Evolutionary conservation across 2,113 vertebrate species (phyloP).

Genomic region (Elanoides forficatus): DNA sequence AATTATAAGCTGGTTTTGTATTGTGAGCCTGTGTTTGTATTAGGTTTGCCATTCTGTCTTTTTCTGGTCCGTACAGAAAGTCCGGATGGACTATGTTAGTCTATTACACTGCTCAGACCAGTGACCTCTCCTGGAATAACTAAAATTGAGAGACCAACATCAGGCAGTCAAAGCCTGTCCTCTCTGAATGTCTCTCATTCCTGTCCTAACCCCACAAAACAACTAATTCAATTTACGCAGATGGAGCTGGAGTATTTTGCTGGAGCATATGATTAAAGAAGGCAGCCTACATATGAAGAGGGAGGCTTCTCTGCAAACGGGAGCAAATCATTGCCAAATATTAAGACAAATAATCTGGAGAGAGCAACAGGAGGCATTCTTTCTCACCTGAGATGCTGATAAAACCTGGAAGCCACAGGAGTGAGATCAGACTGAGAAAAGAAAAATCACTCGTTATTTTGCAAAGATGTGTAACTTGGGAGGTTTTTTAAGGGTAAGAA

Average conservation of each 20-base stretch:
- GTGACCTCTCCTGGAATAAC: not conserved
- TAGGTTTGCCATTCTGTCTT: not conserved
- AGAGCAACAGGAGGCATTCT: slow-evolving; percentile 39
- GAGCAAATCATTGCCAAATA: not conserved
- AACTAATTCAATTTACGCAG: not conserved
- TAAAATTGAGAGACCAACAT: not conserved
- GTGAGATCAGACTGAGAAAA: slow-evolving; percentile 41
- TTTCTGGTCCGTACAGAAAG: not conserved
- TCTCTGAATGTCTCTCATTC: not conserved
- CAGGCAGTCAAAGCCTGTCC: not conserved
- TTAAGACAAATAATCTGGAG: slow-evolving; percentile 3
- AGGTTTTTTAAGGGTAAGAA: not conserved
- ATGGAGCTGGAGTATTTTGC: not conserved
- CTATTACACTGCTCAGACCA: not conserved
- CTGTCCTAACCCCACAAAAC: not conserved
- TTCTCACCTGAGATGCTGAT: slow-evolving; percentile 49
- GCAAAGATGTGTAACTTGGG: not conserved
- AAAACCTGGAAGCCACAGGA: slow-evolving; percentile 32
- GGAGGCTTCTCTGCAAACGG: not conserved
- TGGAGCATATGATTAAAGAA: not conserved
- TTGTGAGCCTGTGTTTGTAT: not conserved
- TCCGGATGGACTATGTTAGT: not conserved
- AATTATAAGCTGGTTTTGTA: not conserved
- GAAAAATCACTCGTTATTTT: not conserved
- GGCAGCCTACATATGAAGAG: not conserved